Evolutionary conservation across 2,888 invertebrate genomes (phyloP), one percentile per base, ranked within the genome.

Genomic region (Lampropteryx suffumata): DNA sequence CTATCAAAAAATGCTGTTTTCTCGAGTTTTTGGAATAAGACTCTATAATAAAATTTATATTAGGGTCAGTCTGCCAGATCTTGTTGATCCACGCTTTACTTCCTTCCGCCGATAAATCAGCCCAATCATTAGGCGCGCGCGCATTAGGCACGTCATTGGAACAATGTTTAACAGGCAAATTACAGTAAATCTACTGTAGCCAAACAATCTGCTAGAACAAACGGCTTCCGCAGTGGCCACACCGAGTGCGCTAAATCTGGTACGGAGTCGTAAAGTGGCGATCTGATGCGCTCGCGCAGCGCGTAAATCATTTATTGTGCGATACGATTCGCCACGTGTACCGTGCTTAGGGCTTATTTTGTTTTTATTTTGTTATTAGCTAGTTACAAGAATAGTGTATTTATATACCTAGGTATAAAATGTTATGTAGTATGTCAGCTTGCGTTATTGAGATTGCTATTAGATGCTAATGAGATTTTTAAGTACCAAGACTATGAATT

Each of bases 151-250:
- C 55, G 58, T 57, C 57, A 63, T 61, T 59, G 59, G 27, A 47
- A 44, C 55, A 51, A 51, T 56, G 55, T 60, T 60, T 48, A 60
- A 58, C 62, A 51, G 50, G 51, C 51, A 53, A 50, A 60, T 59
- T 58, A 57, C 52, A 50, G 61, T 61, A 63, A 63, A 63, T 61
- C 59, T 61, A 59, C 50, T 56, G 49, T 47, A 34, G 42, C 52
- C 47, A 53, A 53, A 61, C 57, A 50, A 60, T 55, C 57, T 46
- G 43, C 39, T 58, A 52, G 48, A 58, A 52, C 53, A 47, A 55
- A 51, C 57, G 17, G 41, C 56, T 61, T 61, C 60, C 60, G 60
- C 50, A 43, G 42, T 39, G 55, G 43, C 51, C 54, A 54, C 55
- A 57, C 60, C 43, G 45, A 40, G 37, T 32, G 55, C 47, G 50